phyloP scores from a whole-genome alignment of 2,888 invertebrate species.

The Endotricha flammealis region DNA sequence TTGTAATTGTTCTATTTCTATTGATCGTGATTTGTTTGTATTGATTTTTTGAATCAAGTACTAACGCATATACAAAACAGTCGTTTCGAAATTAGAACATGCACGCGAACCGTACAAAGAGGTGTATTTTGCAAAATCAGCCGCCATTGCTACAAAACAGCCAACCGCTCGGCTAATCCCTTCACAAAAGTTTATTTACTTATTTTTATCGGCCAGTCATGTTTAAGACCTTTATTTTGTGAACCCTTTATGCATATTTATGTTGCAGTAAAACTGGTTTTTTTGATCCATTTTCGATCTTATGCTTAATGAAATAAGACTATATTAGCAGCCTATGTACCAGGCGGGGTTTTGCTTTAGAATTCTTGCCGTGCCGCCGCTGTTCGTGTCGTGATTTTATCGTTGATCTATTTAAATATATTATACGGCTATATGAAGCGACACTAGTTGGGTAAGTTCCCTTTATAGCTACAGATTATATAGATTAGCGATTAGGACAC shows the following conservation, averaged over 20 bases:
- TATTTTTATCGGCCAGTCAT: constrained; percentile 39
- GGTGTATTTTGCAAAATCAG: constrained; percentile 53
- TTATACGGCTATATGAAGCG: constrained; percentile 10
- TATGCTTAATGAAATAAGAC: constrained; percentile 8
- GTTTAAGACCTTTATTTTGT: constrained; percentile 48
- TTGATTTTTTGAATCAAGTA: too few relatives aligned
- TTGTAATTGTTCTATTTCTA: too few relatives aligned
- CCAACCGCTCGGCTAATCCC: constrained; percentile 65
- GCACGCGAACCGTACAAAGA: too few relatives aligned
- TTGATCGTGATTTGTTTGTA: too few relatives aligned
- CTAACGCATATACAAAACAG: too few relatives aligned
- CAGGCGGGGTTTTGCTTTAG: constrained; percentile 24
- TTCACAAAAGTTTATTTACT: constrained; percentile 50
- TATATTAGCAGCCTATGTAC: constrained; percentile 7
- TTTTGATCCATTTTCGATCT: constrained; percentile 11
- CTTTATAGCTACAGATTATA: too few relatives aligned
- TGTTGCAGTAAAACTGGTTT: constrained; percentile 2
- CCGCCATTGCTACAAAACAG: constrained; percentile 45
- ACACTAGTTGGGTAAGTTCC: too few relatives aligned
- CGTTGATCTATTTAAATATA: constrained; percentile 24
- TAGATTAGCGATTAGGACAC: too few relatives aligned
- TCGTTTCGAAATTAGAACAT: too few relatives aligned
- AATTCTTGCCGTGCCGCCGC: constrained; percentile 24
- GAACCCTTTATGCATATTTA: constrained; percentile 55
- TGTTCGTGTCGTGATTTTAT: constrained; percentile 25